Evolutionary conservation across 1,140 invertebrate species (phyloP).

Genomic region (Zaprionus taronus): DNA sequence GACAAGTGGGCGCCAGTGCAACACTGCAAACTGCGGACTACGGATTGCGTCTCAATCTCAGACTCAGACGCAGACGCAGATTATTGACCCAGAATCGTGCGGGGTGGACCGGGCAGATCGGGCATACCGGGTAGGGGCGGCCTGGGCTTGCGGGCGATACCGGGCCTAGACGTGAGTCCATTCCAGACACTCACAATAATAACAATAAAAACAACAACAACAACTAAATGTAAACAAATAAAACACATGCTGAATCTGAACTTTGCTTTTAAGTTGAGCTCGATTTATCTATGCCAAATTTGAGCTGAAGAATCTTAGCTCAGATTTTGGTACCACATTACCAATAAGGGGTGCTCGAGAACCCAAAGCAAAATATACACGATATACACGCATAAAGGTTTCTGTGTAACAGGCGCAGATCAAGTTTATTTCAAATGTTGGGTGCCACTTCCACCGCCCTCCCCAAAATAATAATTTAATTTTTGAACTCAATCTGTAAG

Average conservation of each 20-base stretch:
- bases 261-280: slow-evolving; percentile 32
- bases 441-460: too few relatives aligned
- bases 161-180: slow-evolving; percentile 65
- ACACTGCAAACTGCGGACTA: slow-evolving; percentile 9
- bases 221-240: slow-evolving; percentile 44
- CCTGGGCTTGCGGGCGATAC: slow-evolving; percentile 55
- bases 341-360: too few relatives aligned
- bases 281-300: not conserved
- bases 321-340: not conserved
- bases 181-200: slow-evolving; percentile 41
- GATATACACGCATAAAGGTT: too few relatives aligned
- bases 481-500: too few relatives aligned
- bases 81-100: slow-evolving; percentile 79
- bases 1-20: slow-evolving; percentile 66
- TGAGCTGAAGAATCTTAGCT: not conserved
- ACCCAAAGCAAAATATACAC: too few relatives aligned
- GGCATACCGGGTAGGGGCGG: slow-evolving; percentile 39
- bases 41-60: slow-evolving; percentile 10
- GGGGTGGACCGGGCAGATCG: slow-evolving; percentile 34
- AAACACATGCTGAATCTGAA: slow-evolving; percentile 28
- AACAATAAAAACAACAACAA: slow-evolving; percentile 39
- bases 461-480: too few relatives aligned
- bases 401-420: too few relatives aligned
- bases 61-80: slow-evolving; percentile 63
- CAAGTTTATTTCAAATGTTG: too few relatives aligned